Percentiles rank a stretch among this genome's conserved stretches.
These are phyloP conservation scores for Amphiprion ocellaris DNA, from an alignment of 2,113 vertebrate genomes.

Conservation along the genomic window DNA sequence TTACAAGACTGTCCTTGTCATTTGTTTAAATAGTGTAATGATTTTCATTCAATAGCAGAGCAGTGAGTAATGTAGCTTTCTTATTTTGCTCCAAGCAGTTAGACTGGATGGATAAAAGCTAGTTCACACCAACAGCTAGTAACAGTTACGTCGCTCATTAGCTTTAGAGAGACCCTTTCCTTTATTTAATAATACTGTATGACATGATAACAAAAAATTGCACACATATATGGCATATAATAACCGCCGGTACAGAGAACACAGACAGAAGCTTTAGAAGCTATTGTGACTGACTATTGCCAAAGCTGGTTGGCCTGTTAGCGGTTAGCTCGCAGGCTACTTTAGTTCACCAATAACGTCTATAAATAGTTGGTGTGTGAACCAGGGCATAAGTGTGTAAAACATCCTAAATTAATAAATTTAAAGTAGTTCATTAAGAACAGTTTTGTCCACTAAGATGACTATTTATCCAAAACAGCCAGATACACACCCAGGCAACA, in stretches of 20 bases:
- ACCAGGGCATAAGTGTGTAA: neutral
- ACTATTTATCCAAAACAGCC: too few relatives aligned
- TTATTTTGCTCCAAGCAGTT: neutral
- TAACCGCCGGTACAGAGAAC: neutral
- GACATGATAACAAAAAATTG: neutral
- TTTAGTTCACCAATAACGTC: too few relatives aligned
- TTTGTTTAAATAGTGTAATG: conserved; percentile 4
- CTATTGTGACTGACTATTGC: too few relatives aligned
- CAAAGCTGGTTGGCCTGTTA: neutral
- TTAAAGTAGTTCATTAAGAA: neutral
- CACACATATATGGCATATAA: neutral
- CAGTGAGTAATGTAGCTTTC: neutral
- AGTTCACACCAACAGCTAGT: neutral
- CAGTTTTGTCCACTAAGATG: neutral
- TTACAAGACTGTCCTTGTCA: neutral
- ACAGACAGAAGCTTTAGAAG: neutral
- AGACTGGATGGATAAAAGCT: neutral
- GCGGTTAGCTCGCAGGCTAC: neutral
- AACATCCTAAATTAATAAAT: neutral
- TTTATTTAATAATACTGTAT: neutral
- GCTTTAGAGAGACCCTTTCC: too few relatives aligned
- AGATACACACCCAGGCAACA: neutral
- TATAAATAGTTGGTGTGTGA: neutral
- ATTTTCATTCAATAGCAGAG: neutral
- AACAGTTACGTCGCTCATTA: neutral